Evolutionary conservation across 2,113 vertebrate genomes (phyloP).

Genomic region (Beaufortia kweichowensis): DNA sequence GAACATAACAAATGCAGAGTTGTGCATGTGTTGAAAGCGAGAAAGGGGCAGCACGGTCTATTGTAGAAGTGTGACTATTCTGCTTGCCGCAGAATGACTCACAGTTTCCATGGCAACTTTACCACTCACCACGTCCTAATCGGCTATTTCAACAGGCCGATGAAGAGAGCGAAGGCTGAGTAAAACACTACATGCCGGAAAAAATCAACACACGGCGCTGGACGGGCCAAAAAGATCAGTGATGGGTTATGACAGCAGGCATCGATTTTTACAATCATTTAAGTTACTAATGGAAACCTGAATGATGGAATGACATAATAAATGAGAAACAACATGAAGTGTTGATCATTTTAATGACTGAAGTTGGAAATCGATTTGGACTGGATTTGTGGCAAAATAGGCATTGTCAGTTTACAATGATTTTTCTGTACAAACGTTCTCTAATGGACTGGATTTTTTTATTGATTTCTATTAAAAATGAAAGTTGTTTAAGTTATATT

Average conservation of each 20-base stretch:
- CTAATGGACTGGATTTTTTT: too few species aligned
- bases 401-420: too few species aligned
- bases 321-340: background rate
- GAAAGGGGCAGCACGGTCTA: constrained; percentile 52
- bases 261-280: background rate
- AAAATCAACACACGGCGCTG: constrained; percentile 31
- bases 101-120: constrained; percentile 76
- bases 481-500: too few species aligned
- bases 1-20: constrained; percentile 11
- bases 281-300: background rate
- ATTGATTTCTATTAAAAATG: too few species aligned
- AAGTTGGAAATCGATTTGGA: too few species aligned
- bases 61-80: constrained; percentile 66
- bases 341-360: background rate
- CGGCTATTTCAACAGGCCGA: constrained; percentile 52
- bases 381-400: too few species aligned
- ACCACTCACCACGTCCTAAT: constrained; percentile 68
- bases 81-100: constrained; percentile 76
- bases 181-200: constrained; percentile 45
- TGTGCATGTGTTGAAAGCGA: constrained; percentile 19
- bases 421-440: too few species aligned
- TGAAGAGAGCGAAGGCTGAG: constrained; percentile 12
- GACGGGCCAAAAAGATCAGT: constrained; percentile 26
- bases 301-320: background rate
- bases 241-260: background rate